These are phyloP conservation scores for Hypotaenidia okinawae DNA, from an alignment of 2,797 vertebrate genomes.

Conservation along the genomic window DNA sequence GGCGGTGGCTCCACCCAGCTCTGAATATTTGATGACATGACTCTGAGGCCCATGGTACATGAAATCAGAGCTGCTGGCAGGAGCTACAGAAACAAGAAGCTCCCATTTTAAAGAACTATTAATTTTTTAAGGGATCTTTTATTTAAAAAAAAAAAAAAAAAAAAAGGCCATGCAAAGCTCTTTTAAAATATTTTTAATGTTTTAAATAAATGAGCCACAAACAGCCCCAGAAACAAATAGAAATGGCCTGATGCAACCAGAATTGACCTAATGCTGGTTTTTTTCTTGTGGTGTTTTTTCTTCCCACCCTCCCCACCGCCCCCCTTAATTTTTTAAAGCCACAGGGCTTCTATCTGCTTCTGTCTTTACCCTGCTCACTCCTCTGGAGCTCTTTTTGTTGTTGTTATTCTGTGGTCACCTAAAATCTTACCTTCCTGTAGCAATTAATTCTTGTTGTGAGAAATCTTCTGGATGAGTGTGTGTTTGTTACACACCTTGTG, in stretches of 20 bases:
- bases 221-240: not conserved
- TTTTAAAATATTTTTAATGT: not conserved
- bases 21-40: not conserved
- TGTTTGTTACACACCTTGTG: not conserved
- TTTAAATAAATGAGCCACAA: not conserved
- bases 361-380: not conserved
- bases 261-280: not conserved
- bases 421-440: not conserved
- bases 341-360: not conserved
- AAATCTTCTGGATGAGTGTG: not conserved
- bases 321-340: not conserved
- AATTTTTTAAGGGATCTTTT: conserved; percentile 33
- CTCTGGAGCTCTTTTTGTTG: not conserved
- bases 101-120: conserved; percentile 2
- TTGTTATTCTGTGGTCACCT: not conserved
- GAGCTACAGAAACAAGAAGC: not conserved
- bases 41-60: not conserved
- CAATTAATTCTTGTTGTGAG: not conserved
- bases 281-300: accelerated
- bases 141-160: conserved; percentile 40
- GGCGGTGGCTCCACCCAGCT: not conserved
- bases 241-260: too few relatives aligned
- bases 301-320: too few relatives aligned
- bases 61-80: conserved; percentile 19
- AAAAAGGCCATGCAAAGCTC: not conserved